These are phyloP conservation scores for Liolophura sinensis DNA, from an alignment of 1,140 invertebrate genomes.

Conservation along the genomic window DNA sequence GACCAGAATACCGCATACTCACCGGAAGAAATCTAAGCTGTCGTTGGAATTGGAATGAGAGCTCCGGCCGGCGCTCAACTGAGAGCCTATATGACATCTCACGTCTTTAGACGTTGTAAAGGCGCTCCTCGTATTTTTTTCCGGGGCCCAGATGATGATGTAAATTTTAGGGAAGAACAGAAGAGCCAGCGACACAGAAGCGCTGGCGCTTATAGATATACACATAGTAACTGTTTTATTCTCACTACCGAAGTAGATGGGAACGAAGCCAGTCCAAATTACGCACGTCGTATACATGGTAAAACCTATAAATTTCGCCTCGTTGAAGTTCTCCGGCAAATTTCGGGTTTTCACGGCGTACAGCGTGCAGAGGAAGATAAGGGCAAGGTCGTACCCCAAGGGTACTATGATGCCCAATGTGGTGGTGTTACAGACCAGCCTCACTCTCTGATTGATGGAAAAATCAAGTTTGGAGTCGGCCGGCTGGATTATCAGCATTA, in stretches of 20 bases:
- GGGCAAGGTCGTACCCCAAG: slow-evolving; percentile 77
- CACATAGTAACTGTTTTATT: slow-evolving; percentile 73
- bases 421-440: slow-evolving; percentile 74
- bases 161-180: slow-evolving; percentile 81
- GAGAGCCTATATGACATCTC: slow-evolving; percentile 75
- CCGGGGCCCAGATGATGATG: slow-evolving; percentile 75
- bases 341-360: slow-evolving; percentile 86
- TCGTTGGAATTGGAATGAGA: slow-evolving; percentile 38
- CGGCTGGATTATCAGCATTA: slow-evolving; percentile 73
- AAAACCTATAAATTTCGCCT: slow-evolving; percentile 64
- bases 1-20: not conserved
- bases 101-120: slow-evolving; percentile 77
- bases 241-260: slow-evolving; percentile 81
- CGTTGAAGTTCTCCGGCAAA: slow-evolving; percentile 86
- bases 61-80: slow-evolving; percentile 20
- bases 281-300: slow-evolving; percentile 88
- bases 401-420: slow-evolving; percentile 74
- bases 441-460: slow-evolving; percentile 44
- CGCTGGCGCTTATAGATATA: slow-evolving; percentile 72
- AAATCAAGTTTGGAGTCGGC: slow-evolving; percentile 68
- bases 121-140: slow-evolving; percentile 76
- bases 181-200: slow-evolving; percentile 75
- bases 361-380: slow-evolving; percentile 78
- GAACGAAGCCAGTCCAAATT: slow-evolving; percentile 86
- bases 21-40: slow-evolving; percentile 33